Percentiles rank a stretch among this genome's conserved stretches.
phyloP scores from a whole-genome alignment of 2,797 vertebrate genomes.

The Chromobotia macracanthus region DNA sequence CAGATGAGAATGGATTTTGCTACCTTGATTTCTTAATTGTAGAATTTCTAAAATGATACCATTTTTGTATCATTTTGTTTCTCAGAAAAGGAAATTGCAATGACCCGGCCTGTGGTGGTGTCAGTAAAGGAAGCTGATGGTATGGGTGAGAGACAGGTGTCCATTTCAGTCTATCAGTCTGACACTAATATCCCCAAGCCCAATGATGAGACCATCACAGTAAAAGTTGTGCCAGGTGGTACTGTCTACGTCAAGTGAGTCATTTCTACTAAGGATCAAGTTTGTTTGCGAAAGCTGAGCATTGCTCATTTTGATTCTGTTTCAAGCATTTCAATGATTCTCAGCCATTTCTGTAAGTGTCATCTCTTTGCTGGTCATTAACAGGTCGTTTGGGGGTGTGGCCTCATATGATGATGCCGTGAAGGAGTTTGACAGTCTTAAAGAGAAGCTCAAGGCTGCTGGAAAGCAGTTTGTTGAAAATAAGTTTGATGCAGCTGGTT shows the following conservation, averaged over 20 bases:
- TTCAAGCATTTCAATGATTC: no score
- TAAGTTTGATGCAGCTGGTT: conserved; percentile 53
- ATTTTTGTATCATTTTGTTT: conserved; percentile 8
- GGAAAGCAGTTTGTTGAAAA: conserved; percentile 34
- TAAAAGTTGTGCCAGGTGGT: conserved; percentile 25
- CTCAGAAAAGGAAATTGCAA: conserved; percentile 42
- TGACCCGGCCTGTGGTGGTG: conserved; percentile 61
- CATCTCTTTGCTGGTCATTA: background rate
- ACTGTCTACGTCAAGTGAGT: conserved; percentile 70
- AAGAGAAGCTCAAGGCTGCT: conserved; percentile 41
- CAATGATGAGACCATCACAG: conserved; percentile 35
- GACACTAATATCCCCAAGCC: background rate
- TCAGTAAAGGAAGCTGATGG: conserved; percentile 5
- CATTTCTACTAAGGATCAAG: background rate
- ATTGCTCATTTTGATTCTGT: background rate
- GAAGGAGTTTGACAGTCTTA: conserved; percentile 44
- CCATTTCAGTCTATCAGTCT: conserved; percentile 61
- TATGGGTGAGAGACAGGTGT: rapidly evolving
- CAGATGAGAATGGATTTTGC: no score
- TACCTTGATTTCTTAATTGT: background rate
- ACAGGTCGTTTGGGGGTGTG: conserved; percentile 55
- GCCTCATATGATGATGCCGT: background rate
- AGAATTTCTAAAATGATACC: no score
- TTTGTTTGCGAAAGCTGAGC: background rate
- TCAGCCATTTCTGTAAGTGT: no score